These are phyloP conservation scores for Diachrysia chrysitis DNA, from an alignment of 2,888 invertebrate genomes.

Conservation along the genomic window DNA sequence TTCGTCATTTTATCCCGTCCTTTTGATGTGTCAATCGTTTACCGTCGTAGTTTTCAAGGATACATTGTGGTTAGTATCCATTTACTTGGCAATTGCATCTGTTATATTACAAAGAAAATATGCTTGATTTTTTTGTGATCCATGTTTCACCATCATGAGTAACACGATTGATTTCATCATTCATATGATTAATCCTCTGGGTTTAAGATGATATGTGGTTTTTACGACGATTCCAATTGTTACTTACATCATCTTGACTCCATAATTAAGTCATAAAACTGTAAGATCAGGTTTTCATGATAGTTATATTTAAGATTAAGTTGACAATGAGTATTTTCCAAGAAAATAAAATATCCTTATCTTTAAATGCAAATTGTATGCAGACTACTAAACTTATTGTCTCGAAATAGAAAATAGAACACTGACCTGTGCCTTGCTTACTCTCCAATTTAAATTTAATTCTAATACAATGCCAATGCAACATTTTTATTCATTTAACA, in stretches of 20 bases:
- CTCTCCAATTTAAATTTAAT: too few relatives aligned
- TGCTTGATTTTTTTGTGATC: too few relatives aligned
- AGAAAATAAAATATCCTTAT: neutral
- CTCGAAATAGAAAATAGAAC: too few relatives aligned
- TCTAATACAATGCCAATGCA: too few relatives aligned
- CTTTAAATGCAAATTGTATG: conserved; percentile 1
- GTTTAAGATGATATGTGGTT: too few relatives aligned
- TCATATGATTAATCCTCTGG: neutral
- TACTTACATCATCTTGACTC: too few relatives aligned
- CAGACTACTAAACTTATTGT: conserved; percentile 1
- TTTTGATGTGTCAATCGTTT: conserved; percentile 6
- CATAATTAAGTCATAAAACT: neutral
- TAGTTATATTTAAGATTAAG: neutral
- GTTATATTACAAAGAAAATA: conserved; percentile 16
- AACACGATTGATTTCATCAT: neutral
- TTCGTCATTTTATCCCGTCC: conserved; percentile 24
- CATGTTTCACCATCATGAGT: conserved; percentile 13
- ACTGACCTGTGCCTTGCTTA: too few relatives aligned
- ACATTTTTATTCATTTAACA: too few relatives aligned
- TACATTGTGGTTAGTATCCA: conserved; percentile 26
- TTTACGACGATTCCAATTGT: too few relatives aligned
- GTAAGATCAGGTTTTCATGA: neutral
- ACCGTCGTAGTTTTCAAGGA: conserved; percentile 31
- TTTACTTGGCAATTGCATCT: too few relatives aligned
- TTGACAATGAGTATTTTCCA: conserved; percentile 1